Base-by-base conservation (phyloP, 2,888 invertebrate genomes). In the Tinea pellionella region DNA sequence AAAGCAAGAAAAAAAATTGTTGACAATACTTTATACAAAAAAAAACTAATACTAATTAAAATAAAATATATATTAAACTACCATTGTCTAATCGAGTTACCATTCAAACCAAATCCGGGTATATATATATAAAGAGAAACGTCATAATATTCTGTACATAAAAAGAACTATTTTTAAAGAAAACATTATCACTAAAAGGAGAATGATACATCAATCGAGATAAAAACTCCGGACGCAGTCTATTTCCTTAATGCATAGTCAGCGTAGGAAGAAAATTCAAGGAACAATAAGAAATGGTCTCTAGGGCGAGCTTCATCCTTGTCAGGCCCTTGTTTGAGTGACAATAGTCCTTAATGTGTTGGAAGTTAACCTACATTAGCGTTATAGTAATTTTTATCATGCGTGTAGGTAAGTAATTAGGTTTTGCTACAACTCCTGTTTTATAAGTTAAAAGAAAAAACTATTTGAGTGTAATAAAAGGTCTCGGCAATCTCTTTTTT, bases 271-370 rank as follows among this genome's bases (percentile, higher is more conserved):
- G 47, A 37, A n/a, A 47, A 53, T 53, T 53, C 24, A 24, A 2
- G n/a, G 53, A 12, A 24, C 53, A 19, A 53, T 53, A 53, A 53
- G 53, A 53, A 53, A 24, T 53, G 24, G 18, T 53, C 53, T 53
- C 53, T 12, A 18, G 53, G 18, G 53, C 16, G 13, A 18, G 47
- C 47, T 18, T 24, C 24, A 24, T 24, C 53, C 53, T 53, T 53
- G 53, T 19, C 53, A 53, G 47, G 16, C 47, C 15, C 47, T 24
- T 53, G 53, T 24, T 53, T 18, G 53, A 53, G 53, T 53, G 53
- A 53, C 53, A 53, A 53, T 53, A 24, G 53, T n/a, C 53, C 53
- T 47, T 53, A 53, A 53, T 53, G 53, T n/a, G 19, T 24, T 53
- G 53, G 18, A 53, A 47, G 16, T 53, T 53, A 18, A 53, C 53